Percentiles rank a stretch among this genome's conserved stretches.
Conservation (phyloP, 2,888 invertebrate species). For the Nemoura dubitans region DNA sequence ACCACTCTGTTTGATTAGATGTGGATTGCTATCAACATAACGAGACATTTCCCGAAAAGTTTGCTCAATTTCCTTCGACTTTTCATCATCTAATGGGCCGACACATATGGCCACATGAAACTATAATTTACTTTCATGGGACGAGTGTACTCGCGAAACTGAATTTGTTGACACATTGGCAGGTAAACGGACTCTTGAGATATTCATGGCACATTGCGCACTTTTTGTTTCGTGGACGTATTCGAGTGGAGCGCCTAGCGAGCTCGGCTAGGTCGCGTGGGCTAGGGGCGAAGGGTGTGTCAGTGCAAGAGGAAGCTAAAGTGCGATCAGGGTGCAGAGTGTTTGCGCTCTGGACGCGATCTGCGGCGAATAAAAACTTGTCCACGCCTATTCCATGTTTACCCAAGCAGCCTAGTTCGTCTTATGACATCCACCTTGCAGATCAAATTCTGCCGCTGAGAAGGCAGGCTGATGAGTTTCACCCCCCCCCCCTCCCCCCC, state of each 20-base stretch:
- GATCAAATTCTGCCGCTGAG: neutral
- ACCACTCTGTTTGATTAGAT: constrained; percentile 7
- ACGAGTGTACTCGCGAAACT: neutral
- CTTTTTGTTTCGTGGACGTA: neutral
- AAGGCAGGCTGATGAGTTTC: neutral
- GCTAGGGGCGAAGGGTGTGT: neutral
- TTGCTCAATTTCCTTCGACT: neutral
- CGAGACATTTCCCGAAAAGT: neutral
- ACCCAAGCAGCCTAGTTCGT: neutral
- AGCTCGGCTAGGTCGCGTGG: neutral
- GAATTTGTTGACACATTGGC: neutral
- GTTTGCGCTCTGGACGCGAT: neutral
- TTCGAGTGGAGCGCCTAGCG: neutral
- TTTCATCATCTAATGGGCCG: neutral
- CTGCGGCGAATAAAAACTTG: neutral
- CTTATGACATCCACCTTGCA: neutral
- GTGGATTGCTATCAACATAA: neutral
- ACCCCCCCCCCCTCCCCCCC: neutral
- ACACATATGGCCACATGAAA: neutral
- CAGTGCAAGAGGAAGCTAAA: neutral
- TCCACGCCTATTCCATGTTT: neutral
- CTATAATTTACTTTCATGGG: neutral
- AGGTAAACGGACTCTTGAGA: neutral
- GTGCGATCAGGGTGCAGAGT: neutral
- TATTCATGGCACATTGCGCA: neutral